phyloP scores from a whole-genome alignment of 2,113 vertebrate genomes.

The Menura novaehollandiae region DNA sequence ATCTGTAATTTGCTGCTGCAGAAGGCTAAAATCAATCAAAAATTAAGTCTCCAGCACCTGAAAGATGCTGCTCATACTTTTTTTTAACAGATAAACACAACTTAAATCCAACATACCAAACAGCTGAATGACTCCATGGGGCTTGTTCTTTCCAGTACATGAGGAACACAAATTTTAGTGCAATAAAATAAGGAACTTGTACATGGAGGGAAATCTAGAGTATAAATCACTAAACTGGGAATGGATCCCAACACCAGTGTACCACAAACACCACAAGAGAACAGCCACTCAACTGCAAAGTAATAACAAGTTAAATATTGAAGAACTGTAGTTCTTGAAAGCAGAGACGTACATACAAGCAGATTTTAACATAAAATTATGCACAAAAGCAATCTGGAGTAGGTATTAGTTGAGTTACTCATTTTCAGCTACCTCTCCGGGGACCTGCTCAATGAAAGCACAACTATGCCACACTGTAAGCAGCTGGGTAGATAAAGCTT shows the following conservation, averaged over 20 bases:
- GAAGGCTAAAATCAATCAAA: not conserved
- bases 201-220: not conserved
- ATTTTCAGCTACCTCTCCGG: not conserved
- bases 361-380: not conserved
- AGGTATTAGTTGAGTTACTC: not conserved
- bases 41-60: not conserved
- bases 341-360: not conserved
- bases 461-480: not conserved
- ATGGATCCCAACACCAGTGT: not conserved
- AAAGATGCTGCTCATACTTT: not conserved
- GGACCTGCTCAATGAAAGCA: not conserved
- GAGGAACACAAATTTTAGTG: not conserved
- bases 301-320: not conserved
- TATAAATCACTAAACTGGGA: not conserved
- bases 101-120: not conserved
- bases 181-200: accelerated
- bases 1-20: not conserved
- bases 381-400: not conserved
- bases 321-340: not conserved
- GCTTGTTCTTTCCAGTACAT: accelerated
- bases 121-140: not conserved
- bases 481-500: not conserved
- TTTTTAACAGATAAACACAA: not conserved
- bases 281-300: not conserved
- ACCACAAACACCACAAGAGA: not conserved